Evolutionary conservation across 2,797 vertebrate species (phyloP).

Genomic region (Leptoclinus maculatus): DNA sequence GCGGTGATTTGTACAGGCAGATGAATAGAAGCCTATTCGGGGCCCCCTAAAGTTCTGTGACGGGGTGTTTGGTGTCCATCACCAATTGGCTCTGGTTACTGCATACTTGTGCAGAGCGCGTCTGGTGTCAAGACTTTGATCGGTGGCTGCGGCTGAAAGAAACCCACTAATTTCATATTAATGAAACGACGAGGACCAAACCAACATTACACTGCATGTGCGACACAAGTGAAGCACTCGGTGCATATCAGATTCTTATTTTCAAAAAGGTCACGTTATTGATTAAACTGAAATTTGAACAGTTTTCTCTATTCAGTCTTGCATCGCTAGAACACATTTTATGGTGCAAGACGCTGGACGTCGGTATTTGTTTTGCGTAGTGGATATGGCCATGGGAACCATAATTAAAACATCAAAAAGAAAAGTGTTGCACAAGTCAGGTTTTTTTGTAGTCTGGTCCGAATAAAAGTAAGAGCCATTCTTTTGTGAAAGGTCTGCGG

Average conservation of each 20-base stretch:
- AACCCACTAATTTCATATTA: constrained; percentile 48
- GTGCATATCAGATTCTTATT: background rate
- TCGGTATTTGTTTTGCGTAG: constrained; percentile 7
- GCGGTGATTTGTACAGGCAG: constrained; percentile 79
- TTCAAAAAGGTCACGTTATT: background rate
- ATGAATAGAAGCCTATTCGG: constrained; percentile 79
- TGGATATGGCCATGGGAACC: background rate
- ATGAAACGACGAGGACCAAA: constrained; percentile 46
- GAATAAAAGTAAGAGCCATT: constrained; percentile 43
- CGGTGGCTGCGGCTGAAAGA: constrained; percentile 68
- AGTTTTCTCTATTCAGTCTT: background rate
- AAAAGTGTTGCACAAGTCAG: constrained; percentile 15
- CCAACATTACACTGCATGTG: constrained; percentile 20
- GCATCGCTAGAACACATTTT: background rate
- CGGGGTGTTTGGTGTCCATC: constrained; percentile 80
- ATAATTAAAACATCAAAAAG: constrained; percentile 22
- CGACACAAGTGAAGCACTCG: background rate
- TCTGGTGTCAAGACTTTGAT: constrained; percentile 83
- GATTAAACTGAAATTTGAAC: background rate
- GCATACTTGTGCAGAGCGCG: constrained; percentile 78
- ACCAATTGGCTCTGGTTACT: constrained; percentile 79
- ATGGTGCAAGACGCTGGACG: background rate
- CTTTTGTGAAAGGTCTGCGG: constrained; percentile 54
- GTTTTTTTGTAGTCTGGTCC: constrained; percentile 28
- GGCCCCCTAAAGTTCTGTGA: constrained; percentile 76